These are phyloP conservation scores for Zaprionus lineosus DNA, from an alignment of 2,888 invertebrate species.

Conservation along the genomic window DNA sequence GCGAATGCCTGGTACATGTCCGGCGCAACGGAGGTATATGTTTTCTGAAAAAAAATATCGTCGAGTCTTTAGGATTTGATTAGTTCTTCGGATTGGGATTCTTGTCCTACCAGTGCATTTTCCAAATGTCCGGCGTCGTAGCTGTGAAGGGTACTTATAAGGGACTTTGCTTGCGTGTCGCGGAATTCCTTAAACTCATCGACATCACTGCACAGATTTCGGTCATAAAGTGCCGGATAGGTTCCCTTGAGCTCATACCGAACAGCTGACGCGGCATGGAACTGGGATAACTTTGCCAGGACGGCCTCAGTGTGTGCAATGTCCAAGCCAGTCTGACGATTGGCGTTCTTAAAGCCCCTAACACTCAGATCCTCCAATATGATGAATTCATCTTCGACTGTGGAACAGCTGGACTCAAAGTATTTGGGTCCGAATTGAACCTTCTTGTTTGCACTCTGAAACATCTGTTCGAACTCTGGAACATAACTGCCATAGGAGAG, in stretches of 20 bases:
- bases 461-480: slow-evolving; percentile 76
- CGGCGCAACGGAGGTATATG: slow-evolving; percentile 39
- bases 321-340: slow-evolving; percentile 79
- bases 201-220: slow-evolving; percentile 53
- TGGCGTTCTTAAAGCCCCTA: slow-evolving; percentile 59
- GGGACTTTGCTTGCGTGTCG: slow-evolving; percentile 33
- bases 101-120: slow-evolving; percentile 58
- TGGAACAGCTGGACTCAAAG: slow-evolving; percentile 34
- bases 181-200: slow-evolving; percentile 60
- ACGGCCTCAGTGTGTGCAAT: slow-evolving; percentile 80
- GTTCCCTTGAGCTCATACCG: slow-evolving; percentile 76
- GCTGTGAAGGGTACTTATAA: slow-evolving; percentile 38
- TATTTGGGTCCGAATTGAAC: slow-evolving; percentile 68
- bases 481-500: slow-evolving; percentile 69
- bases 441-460: slow-evolving; percentile 41
- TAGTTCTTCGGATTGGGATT: background rate
- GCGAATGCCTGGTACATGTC: slow-evolving; percentile 63
- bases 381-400: slow-evolving; percentile 47
- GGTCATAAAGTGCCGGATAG: slow-evolving; percentile 62
- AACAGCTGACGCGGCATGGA: slow-evolving; percentile 83
- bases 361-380: slow-evolving; percentile 77
- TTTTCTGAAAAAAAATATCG: slow-evolving; percentile 30
- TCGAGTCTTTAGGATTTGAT: background rate
- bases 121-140: slow-evolving; percentile 51
- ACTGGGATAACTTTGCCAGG: slow-evolving; percentile 81